Evolutionary conservation across 2,888 invertebrate species (phyloP).

Genomic region (Epirrita christyi): DNA sequence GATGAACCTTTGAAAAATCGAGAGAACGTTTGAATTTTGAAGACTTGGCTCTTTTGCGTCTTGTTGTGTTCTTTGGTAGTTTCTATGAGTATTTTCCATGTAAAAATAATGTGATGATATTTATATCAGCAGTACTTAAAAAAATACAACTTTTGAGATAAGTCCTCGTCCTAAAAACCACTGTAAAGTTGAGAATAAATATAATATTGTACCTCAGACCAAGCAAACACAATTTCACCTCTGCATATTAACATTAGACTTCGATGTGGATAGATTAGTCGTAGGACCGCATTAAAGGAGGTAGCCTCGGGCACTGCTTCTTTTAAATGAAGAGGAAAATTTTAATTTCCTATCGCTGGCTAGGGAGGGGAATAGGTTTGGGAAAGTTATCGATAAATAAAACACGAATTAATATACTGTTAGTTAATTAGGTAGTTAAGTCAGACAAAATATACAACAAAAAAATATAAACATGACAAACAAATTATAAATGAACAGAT

Average conservation of each 20-base stretch:
- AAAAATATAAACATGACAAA: no score
- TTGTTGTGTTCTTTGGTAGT: constrained; percentile 15
- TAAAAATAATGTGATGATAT: no score
- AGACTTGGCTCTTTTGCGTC: constrained; percentile 28
- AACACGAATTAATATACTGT: no score
- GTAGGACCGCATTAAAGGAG: constrained; percentile 78
- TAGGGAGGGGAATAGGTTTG: constrained; percentile 55
- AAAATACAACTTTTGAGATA: no score
- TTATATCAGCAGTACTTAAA: no score
- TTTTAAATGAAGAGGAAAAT: constrained; percentile 85
- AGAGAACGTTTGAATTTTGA: constrained; percentile 25
- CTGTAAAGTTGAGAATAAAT: background rate
- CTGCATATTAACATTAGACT: constrained; percentile 21
- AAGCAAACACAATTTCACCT: constrained; percentile 20
- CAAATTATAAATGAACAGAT: no score
- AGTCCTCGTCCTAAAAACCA: no score
- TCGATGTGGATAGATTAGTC: constrained; percentile 56
- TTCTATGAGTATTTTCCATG: background rate
- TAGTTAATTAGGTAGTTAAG: no score
- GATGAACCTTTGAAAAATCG: constrained; percentile 37
- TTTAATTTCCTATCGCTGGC: constrained; percentile 83
- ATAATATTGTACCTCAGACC: background rate
- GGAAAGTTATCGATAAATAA: constrained; percentile 38
- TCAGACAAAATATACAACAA: no score
- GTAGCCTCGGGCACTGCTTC: constrained; percentile 78